phyloP scores from a whole-genome alignment of 2,113 vertebrate species.

The Dermatemys mawii region DNA sequence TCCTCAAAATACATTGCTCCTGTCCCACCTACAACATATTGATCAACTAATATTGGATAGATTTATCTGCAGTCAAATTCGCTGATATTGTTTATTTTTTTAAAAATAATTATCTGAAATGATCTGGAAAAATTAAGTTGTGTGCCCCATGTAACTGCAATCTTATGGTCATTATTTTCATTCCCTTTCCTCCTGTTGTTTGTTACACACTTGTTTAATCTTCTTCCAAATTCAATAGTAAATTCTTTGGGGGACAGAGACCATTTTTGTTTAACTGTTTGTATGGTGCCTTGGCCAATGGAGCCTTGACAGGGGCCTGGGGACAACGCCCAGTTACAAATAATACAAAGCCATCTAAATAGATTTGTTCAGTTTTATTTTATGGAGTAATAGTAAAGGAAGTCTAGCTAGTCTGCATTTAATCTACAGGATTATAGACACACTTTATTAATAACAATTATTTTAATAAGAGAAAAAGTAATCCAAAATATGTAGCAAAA shows the following conservation, averaged over 20 bases:
- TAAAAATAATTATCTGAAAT: background rate
- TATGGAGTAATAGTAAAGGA: background rate
- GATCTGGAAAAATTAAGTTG: background rate
- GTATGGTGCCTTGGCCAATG: background rate
- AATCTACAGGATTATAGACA: background rate
- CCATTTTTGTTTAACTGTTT: background rate
- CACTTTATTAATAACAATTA: background rate
- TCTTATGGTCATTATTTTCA: fast-evolving
- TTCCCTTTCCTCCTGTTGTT: background rate
- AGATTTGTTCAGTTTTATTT: background rate
- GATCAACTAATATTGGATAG: too few relatives aligned
- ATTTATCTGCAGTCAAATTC: too few relatives aligned
- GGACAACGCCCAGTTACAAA: background rate
- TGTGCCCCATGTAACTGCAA: background rate
- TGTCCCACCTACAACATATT: too few relatives aligned
- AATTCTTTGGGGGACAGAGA: background rate
- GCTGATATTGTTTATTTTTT: background rate
- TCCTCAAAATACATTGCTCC: too few relatives aligned
- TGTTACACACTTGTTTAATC: background rate
- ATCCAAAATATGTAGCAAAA: background rate
- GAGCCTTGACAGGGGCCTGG: background rate
- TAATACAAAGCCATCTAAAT: background rate
- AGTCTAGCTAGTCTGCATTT: background rate
- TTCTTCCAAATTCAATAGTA: background rate
- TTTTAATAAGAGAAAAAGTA: background rate